These are phyloP conservation scores for Heliconius hermathena DNA, from an alignment of 1,140 invertebrate species.

Conservation along the genomic window DNA sequence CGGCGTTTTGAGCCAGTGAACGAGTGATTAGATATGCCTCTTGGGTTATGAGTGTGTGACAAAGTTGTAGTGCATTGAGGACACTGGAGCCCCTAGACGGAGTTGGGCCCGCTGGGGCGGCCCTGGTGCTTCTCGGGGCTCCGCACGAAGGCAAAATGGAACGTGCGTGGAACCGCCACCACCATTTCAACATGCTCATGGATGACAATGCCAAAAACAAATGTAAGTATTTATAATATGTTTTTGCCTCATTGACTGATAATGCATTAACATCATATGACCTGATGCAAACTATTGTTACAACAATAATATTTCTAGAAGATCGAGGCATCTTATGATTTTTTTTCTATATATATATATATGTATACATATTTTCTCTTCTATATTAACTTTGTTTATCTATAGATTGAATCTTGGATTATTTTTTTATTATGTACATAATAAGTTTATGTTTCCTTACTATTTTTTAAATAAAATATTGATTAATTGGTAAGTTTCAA, in stretches of 20 bases:
- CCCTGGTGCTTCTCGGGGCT: constrained; percentile 82
- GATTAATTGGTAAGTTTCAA: background rate
- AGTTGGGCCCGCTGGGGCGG: constrained; percentile 81
- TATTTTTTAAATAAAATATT: background rate
- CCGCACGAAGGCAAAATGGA: constrained; percentile 83
- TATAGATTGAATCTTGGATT: no score
- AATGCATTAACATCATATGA: background rate
- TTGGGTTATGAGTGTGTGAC: constrained; percentile 81
- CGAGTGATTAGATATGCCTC: constrained; percentile 72
- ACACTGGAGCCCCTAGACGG: constrained; percentile 82
- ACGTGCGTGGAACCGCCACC: constrained; percentile 86
- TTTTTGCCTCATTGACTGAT: background rate
- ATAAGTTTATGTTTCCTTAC: no score
- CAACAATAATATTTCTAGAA: background rate
- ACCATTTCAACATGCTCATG: constrained; percentile 87
- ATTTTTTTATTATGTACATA: no score
- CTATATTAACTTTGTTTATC: no score
- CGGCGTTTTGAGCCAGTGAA: constrained; percentile 70
- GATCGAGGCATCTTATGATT: background rate
- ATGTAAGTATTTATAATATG: constrained; percentile 80
- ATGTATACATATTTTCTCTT: background rate
- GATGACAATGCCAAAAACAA: constrained; percentile 87
- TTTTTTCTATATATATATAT: background rate
- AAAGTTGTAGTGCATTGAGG: constrained; percentile 77
- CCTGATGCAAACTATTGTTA: background rate